Evolutionary conservation across 2,888 invertebrate species (phyloP), one percentile per base, ranked within the genome.

Genomic region (Mythimna vitellina): DNA sequence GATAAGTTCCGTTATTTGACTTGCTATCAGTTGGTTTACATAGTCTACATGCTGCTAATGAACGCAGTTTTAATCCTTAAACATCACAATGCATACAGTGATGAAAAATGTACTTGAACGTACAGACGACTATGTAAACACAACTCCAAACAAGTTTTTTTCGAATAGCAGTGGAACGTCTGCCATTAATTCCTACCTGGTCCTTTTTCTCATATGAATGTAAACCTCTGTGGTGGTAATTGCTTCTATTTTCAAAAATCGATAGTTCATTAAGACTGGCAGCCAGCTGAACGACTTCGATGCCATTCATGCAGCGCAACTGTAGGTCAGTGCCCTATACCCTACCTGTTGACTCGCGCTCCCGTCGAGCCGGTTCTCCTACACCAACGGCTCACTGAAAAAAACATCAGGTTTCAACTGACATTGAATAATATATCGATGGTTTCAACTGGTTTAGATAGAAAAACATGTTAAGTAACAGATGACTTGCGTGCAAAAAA

Each of bases 251-350:
- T 72, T 69, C 7, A 76, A 81, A 84, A 89, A 88, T 87, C 84
- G 81, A 87, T 87, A 84, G 83, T 87, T 86, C 82, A 88, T 89
- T 89, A 89, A 88, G 82, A 83, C 81, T 80, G 81, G 81, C 83
- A 78, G 82, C 85, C 88, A 91, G 92, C 90, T 91, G 91, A 89
- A 91, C 86, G 86, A 74, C 85, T 81, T 83, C 83, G 82, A 84
- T 92, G 90, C 90, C 94, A 95, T 95, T 95, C 93, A 95, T 93
- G 92, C 92, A 89, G 84, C 88, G 90, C 83, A 89, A 87, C 91
- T 92, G 91, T 94, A 92, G 96, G 96, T 96, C 96, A 95, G 92
- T 96, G 96, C 94, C 95, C 95, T 92, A 90, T 91, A 89, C 91
- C 91, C 92, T 94, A 95, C 96, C 96, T 95, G 96, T 95, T 95